A percentile compares a stretch with the other conserved stretches of the same genome.
Conservation (phyloP, 2,113 vertebrate species). For the Scytalopus superciliaris region DNA sequence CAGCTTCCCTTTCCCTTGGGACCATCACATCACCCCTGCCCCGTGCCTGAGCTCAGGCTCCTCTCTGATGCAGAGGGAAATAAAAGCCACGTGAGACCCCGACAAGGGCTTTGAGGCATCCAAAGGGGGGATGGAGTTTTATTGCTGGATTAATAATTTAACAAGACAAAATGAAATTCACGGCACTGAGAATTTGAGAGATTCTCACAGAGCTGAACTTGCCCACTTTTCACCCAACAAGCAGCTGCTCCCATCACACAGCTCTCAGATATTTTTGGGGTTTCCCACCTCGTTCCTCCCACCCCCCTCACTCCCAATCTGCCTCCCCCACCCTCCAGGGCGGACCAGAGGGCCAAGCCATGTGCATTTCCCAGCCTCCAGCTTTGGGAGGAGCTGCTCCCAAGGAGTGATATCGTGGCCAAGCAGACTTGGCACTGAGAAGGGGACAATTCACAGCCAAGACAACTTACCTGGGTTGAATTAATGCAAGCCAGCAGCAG, state of each 20-base stretch:
- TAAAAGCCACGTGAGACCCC: not conserved
- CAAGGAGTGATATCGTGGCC: not conserved
- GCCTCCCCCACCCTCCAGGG: accelerated
- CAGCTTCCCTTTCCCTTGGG: not conserved
- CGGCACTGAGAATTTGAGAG: not conserved
- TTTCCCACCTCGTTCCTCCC: not conserved
- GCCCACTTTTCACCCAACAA: not conserved
- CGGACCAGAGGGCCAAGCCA: not conserved
- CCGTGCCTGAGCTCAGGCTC: not conserved
- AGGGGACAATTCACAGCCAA: not conserved
- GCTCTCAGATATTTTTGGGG: not conserved
- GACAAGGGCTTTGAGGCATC: not conserved
- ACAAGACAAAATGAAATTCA: conserved; percentile 40
- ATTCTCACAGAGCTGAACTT: not conserved
- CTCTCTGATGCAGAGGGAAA: not conserved
- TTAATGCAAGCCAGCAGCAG: not conserved
- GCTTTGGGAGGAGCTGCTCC: not conserved
- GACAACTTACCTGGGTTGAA: conserved; percentile 9
- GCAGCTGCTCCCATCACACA: not conserved
- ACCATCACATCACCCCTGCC: not conserved
- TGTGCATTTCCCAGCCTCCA: not conserved
- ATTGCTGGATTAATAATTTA: conserved; percentile 56
- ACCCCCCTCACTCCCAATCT: not conserved
- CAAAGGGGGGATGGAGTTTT: not conserved
- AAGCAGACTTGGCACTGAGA: not conserved